Evolutionary conservation across 2,797 vertebrate species (phyloP).

Genomic region (Eupleurogrammus muticus): DNA sequence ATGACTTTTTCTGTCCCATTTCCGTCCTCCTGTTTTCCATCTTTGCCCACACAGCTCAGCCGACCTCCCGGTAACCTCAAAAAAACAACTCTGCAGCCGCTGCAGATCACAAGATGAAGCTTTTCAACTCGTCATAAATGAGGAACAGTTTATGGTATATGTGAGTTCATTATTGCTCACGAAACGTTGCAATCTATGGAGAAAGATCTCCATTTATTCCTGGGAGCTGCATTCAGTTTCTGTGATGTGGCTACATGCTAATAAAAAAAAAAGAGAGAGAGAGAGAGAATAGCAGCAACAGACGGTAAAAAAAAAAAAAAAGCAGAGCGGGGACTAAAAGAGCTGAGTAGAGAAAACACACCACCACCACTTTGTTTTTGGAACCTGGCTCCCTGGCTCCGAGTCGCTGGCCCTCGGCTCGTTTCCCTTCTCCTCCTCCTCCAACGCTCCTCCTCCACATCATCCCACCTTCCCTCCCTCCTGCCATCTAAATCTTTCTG

Average conservation of each 20-base stretch:
- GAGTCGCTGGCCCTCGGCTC: conserved; percentile 46
- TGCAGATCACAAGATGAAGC: conserved; percentile 33
- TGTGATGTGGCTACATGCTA: conserved; percentile 39
- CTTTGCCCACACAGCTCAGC: conserved; percentile 42
- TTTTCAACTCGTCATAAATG: conserved; percentile 14
- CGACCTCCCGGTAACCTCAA: conserved; percentile 64
- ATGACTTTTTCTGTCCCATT: conserved; percentile 6
- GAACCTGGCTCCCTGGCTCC: conserved; percentile 67
- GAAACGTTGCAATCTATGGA: too few relatives aligned
- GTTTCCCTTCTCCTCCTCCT: conserved; percentile 47
- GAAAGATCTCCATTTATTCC: conserved; percentile 17
- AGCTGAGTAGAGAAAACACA: conserved; percentile 59
- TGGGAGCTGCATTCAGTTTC: conserved; percentile 15
- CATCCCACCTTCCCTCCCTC: conserved; percentile 52
- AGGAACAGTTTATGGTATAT: conserved; percentile 2
- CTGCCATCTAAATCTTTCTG: conserved; percentile 45
- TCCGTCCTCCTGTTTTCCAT: conserved; percentile 29
- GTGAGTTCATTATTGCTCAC: too few relatives aligned
- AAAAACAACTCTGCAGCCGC: conserved; percentile 45
- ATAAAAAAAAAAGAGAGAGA: conserved; percentile 14
- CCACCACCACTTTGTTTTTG: conserved; percentile 72
- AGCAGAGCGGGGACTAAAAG: conserved; percentile 9
- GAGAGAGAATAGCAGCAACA: conserved; percentile 25
- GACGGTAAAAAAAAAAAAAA: conserved; percentile 28
- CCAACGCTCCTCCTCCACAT: conserved; percentile 41